Percentiles rank a stretch among this genome's conserved stretches.
Conservation (phyloP, 2,113 vertebrate species). For the Mustela nigripes region DNA sequence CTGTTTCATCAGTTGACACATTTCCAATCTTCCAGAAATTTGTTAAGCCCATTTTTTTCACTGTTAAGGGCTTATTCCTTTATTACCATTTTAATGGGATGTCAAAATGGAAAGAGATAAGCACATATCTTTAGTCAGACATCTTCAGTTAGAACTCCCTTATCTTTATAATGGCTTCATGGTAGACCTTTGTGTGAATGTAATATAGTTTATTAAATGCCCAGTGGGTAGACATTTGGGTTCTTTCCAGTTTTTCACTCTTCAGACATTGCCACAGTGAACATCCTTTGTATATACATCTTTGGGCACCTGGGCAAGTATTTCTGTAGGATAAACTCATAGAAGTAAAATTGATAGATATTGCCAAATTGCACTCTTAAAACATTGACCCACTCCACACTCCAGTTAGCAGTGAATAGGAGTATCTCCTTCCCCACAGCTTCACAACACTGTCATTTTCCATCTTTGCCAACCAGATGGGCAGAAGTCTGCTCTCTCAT, state of each 20-base stretch:
- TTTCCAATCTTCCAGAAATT: conserved; percentile 67
- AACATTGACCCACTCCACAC: background rate
- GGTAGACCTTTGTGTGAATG: conserved; percentile 23
- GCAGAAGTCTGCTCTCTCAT: background rate
- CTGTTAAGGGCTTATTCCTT: conserved; percentile 48
- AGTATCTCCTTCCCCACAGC: background rate
- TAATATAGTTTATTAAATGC: conserved; percentile 62
- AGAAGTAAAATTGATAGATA: conserved; percentile 48
- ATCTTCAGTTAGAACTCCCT: conserved; percentile 65
- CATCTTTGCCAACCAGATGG: conserved; percentile 6
- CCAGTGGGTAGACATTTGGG: conserved; percentile 47
- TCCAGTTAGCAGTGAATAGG: background rate
- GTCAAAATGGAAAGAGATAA: conserved; percentile 53
- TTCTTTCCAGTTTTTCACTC: conserved; percentile 44
- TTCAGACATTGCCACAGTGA: background rate
- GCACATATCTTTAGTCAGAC: conserved; percentile 60
- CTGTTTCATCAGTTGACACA: conserved; percentile 66
- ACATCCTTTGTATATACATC: conserved; percentile 1
- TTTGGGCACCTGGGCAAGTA: background rate
- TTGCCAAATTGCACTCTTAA: conserved; percentile 4
- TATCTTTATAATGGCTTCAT: conserved; percentile 56
- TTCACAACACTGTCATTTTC: conserved; percentile 28
- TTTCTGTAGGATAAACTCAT: conserved; percentile 38
- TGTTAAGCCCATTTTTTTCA: conserved; percentile 63
- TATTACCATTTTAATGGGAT: conserved; percentile 73